Conservation (phyloP, 2,113 vertebrate genomes). For the Psettodes erumei region DNA sequence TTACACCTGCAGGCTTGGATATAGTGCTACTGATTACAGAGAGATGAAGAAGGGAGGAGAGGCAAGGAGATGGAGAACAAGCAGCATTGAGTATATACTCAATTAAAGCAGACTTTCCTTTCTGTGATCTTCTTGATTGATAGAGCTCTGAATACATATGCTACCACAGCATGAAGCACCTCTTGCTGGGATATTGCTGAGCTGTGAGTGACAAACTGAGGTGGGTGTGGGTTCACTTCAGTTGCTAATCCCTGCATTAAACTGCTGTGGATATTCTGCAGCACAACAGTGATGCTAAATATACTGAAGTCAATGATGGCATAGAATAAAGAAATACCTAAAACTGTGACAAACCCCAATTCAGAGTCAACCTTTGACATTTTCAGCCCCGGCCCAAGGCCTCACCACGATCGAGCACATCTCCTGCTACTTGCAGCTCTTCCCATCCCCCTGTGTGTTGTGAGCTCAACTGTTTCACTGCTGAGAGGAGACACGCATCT, state of each 20-base stretch:
- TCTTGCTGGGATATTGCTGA: slow-evolving; percentile 24
- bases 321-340: background rate
- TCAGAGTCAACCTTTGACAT: slow-evolving; percentile 19
- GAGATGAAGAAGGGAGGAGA: background rate
- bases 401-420: slow-evolving; percentile 17
- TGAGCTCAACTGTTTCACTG: slow-evolving; percentile 20
- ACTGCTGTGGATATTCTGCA: slow-evolving; percentile 13
- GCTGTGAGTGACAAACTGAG: slow-evolving; percentile 37
- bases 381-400: slow-evolving; percentile 1
- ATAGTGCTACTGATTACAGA: background rate
- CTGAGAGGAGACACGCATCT: slow-evolving; percentile 37
- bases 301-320: background rate
- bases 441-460: slow-evolving; percentile 3
- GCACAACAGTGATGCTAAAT: background rate
- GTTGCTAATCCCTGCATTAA: background rate
- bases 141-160: background rate
- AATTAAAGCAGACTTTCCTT: background rate
- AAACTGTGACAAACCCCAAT: slow-evolving; percentile 19
- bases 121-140: background rate
- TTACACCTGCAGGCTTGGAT: background rate
- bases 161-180: slow-evolving; percentile 8
- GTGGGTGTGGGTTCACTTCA: slow-evolving; percentile 22
- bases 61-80: background rate
- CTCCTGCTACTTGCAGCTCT: slow-evolving; percentile 1
- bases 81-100: slow-evolving; percentile 6